These are phyloP conservation scores for Cantharis flavilabris DNA, from an alignment of 2,888 invertebrate species.

Conservation along the genomic window DNA sequence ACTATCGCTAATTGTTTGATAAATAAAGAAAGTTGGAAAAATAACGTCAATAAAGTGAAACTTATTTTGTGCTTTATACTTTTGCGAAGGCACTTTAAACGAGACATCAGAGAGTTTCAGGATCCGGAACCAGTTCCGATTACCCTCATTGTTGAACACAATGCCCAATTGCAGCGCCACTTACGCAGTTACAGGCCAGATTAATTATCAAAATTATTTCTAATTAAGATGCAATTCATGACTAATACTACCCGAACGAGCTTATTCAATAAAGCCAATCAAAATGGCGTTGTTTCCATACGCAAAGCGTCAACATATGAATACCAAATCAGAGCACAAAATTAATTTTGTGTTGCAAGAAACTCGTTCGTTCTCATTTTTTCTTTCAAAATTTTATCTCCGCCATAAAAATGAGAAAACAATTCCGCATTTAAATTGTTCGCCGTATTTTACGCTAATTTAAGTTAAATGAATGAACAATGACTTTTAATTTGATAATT, in stretches of 20 bases:
- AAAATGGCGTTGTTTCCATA: constrained; percentile 17
- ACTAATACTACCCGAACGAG: constrained; percentile 49
- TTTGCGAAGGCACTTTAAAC: constrained; percentile 47
- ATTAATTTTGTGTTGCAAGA: constrained; percentile 1
- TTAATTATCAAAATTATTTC: constrained; percentile 61
- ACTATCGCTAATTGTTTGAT: not conserved
- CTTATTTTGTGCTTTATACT: constrained; percentile 24
- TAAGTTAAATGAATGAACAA: constrained; percentile 29
- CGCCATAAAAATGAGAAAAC: not conserved
- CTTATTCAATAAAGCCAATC: constrained; percentile 41
- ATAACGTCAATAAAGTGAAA: not conserved
- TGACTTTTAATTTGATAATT: constrained; percentile 32
- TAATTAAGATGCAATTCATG: constrained; percentile 62
- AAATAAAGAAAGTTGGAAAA: not conserved
- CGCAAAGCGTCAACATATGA: not conserved
- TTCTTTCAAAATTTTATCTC: not conserved
- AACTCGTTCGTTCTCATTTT: not conserved
- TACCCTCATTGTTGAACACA: constrained; percentile 57
- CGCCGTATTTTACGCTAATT: constrained; percentile 24
- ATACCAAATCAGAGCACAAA: constrained; percentile 1
- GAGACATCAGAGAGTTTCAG: constrained; percentile 51
- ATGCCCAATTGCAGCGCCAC: constrained; percentile 50
- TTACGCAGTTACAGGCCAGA: constrained; percentile 52
- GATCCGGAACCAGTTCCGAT: constrained; percentile 56
- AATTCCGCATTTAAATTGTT: not conserved